Base-by-base conservation (phyloP, 92 coral and sea anemone genomes). In the Pocillopora meandrina region DNA sequence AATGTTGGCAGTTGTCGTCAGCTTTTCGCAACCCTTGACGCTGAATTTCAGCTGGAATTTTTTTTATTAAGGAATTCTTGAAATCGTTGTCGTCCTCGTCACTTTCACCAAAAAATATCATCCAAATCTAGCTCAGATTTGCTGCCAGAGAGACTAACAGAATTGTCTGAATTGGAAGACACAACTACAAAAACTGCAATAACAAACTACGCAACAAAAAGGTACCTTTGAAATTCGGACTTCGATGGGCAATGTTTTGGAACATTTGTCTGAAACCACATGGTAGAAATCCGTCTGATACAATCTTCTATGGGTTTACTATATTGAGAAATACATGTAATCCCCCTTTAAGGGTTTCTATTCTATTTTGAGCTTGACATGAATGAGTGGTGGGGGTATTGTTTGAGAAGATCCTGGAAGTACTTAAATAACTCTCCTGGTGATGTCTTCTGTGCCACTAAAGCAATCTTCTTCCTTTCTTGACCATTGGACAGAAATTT, bases 21-120 rank as follows among this genome's bases (percentile, higher is more conserved):
- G 66, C 79, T 56, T 65, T 56, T 75, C 13, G 21, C 66, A 49
- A 75, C 66, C 79, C 57, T 47, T 75, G 65, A 9, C 66, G 65
- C 67, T 75, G 79, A 33, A 75, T 75, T 75, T 75, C 66, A 60
- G 79, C 49, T 31, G 79, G 66, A 60, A 75, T 75, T 2, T 72
- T 17, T 1, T 10, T 2, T 2, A 16, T 72, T 72, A 6, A 42
- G 1, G 31, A 72, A 42, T 12, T 21, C 76, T 72, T 72, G 15
- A 72, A 72, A 42, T 72, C 26, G 60, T 13, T 26, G 20, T 72
- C 76, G 12, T 72, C 76, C 13, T 42, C 33, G 5, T 16, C 76
- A 26, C 31, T 26, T 26, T 26, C 31, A 26, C 31, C 31, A 26
- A 42, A 72, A 72, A 72, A 72, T 16, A 42, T 72, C 20, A 23